A percentile compares a stretch with the other conserved stretches of the same genome.
phyloP scores from a whole-genome alignment of 2,113 vertebrate species.

The Orthochromis malagaraziensis region DNA sequence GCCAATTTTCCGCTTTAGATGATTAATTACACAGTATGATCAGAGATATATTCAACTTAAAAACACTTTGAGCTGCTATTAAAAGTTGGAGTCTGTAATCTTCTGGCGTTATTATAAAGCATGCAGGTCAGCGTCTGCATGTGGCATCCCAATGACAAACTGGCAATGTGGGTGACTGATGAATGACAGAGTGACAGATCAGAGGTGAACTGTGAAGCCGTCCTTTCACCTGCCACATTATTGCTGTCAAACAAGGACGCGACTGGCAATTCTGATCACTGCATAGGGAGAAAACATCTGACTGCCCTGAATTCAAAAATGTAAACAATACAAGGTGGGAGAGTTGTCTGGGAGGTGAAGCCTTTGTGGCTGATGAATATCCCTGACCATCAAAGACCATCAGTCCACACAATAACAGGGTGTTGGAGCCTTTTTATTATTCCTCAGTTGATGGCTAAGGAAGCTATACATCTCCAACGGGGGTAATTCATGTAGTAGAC shows the following conservation, averaged over 20 bases:
- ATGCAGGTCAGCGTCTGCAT: background rate
- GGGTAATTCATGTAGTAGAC: background rate
- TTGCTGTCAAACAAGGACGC: background rate
- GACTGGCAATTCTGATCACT: background rate
- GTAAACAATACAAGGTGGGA: background rate
- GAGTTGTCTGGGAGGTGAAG: background rate
- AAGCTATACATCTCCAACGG: background rate
- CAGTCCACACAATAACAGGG: background rate
- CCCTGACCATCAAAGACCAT: background rate
- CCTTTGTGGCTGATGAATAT: background rate
- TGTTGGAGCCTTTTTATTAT: background rate
- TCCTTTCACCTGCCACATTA: background rate
- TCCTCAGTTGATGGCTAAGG: background rate
- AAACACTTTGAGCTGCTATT: background rate
- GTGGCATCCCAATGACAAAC: background rate
- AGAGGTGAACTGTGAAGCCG: background rate
- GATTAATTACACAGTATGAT: constrained; percentile 9
- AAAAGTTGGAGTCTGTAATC: background rate
- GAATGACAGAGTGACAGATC: background rate
- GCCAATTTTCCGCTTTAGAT: background rate
- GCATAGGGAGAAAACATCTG: background rate
- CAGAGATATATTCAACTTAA: background rate
- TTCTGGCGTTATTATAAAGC: background rate
- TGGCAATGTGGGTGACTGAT: background rate
- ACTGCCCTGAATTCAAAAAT: background rate